These are phyloP conservation scores for Petromus typicus DNA, from an alignment of 2,113 vertebrate species.

Conservation along the genomic window DNA sequence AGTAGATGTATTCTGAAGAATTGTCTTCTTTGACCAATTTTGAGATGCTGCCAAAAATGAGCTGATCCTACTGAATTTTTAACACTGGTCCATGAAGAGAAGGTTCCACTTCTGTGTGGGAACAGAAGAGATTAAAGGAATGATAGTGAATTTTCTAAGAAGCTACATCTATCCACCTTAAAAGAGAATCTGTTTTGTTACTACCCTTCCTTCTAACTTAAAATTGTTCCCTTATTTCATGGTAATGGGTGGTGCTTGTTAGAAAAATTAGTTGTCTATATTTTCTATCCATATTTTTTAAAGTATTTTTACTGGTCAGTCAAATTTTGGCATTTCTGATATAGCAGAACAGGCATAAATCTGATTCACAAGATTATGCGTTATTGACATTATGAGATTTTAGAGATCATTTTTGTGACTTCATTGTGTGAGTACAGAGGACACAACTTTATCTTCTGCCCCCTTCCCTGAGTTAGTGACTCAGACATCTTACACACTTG, in stretches of 20 bases:
- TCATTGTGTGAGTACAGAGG: not conserved
- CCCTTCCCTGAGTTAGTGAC: not conserved
- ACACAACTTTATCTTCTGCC: not conserved
- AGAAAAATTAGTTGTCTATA: not conserved
- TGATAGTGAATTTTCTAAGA: not conserved
- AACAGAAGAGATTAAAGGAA: constrained; percentile 24
- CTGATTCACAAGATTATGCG: not conserved
- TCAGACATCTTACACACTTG: not conserved
- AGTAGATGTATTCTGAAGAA: not conserved
- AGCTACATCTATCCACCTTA: not conserved
- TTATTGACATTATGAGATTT: not conserved
- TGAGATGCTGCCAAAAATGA: not conserved
- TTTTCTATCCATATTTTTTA: not conserved
- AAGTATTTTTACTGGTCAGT: not conserved
- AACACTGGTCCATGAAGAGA: not conserved
- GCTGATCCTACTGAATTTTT: not conserved
- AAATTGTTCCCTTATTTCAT: not conserved
- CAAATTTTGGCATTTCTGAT: not conserved
- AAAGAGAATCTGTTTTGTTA: constrained; percentile 18
- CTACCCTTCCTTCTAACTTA: not conserved
- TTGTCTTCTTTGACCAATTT: not conserved
- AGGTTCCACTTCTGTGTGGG: not conserved
- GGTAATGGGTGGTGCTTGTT: not conserved
- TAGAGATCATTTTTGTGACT: not conserved
- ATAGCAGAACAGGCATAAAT: not conserved